Base-by-base conservation (phyloP, 2,888 invertebrate species). In the Chymomyza fuscimana region DNA sequence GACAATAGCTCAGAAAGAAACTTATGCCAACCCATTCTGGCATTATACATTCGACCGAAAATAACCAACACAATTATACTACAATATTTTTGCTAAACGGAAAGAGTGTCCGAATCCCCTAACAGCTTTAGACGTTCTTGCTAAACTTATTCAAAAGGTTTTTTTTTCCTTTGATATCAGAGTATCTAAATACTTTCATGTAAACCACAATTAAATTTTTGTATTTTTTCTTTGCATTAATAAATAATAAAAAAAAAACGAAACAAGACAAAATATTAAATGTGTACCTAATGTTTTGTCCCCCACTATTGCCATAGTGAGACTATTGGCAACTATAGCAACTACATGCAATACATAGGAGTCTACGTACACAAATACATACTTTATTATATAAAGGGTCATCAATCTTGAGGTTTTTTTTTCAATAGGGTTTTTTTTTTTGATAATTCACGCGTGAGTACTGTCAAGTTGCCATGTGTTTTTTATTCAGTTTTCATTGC, bases 1-100 rank as follows among this genome's bases (percentile, higher is more conserved):
- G 64, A 65, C 67, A 70, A 36, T 61, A 58, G 56, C 36, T 36
- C 32, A 52, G 32, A 32, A 7, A 7, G 32, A 7, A 10, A 59
- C 65, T 59, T 74, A 5, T 73, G 61, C 73, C 79, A 72, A 66
- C 19, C 32, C 54, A n/a, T n/a, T 72, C 12, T 58, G 22, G 7
- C 16, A 56, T 56, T 22, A n/a, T 22, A 56, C 56, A 22, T 22
- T 22, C 16, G 22, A 56, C 56, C 40, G 12, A 12, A 40, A 40
- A 10, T 40, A 40, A 40, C 29, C 25, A 58, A 5, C 59, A 25
- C 32, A 60, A 60, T 36, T 25, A 60, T n/a, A 60, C n/a, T 60
- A 40, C 3, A 9, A 60, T 32, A 60, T 60, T 60, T 60, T 60
- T 36, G 60, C 60, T 60, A 5, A 19, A 19, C 9, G 40, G 40